phyloP scores from a whole-genome alignment of 2,888 invertebrate species.

The Eilema griseolum region DNA sequence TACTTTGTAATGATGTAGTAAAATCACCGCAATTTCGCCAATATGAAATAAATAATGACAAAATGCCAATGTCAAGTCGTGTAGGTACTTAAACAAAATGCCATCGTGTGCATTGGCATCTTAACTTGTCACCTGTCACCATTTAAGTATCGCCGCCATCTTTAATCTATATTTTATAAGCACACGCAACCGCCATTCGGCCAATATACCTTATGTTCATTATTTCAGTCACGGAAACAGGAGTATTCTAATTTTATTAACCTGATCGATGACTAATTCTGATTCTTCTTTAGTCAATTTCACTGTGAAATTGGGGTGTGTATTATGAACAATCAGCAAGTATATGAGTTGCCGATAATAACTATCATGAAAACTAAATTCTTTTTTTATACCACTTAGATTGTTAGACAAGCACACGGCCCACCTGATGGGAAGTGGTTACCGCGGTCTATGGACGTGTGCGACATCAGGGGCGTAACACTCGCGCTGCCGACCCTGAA shows the following conservation, averaged over 20 bases:
- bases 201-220: slow-evolving; percentile 16
- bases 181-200: slow-evolving; percentile 7
- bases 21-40: too few relatives aligned
- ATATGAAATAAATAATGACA: not conserved
- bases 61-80: not conserved
- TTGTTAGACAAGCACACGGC: too few relatives aligned
- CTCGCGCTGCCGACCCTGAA: too few relatives aligned
- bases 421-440: too few relatives aligned
- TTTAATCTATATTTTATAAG: slow-evolving; percentile 5
- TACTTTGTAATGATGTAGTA: too few relatives aligned
- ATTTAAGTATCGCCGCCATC: not conserved
- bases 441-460: too few relatives aligned
- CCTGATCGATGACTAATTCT: not conserved
- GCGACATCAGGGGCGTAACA: too few relatives aligned
- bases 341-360: too few relatives aligned
- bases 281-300: not conserved
- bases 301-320: not conserved
- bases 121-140: slow-evolving; percentile 3
- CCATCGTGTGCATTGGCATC: not conserved
- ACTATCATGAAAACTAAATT: too few relatives aligned
- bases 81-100: not conserved
- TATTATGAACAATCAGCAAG: too few relatives aligned
- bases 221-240: slow-evolving; percentile 20
- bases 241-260: slow-evolving; percentile 1
- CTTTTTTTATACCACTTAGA: too few relatives aligned